Base-by-base conservation (phyloP, 2,888 invertebrate species). In the Watsonalla cultraria region DNA sequence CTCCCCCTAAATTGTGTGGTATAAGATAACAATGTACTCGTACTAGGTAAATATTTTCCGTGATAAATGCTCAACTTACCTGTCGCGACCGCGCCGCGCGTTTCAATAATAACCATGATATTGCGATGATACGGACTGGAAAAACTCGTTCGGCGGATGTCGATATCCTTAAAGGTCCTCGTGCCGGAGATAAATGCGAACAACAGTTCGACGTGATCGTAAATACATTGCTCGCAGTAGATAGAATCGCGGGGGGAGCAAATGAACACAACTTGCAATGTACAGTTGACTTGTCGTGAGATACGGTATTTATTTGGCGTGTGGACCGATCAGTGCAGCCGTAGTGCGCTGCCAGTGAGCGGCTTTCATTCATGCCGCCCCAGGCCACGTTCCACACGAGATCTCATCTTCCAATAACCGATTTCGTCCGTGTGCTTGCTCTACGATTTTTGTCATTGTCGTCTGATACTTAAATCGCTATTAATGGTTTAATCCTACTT, bases 41-140 rank as follows among this genome's bases (percentile, higher is more conserved):
- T 68, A 71, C 73, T 76, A 72, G 74, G 82, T 83, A 87, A 87
- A 88, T 85, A 87, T 84, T 74, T 75, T 75, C 77, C 71, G 78
- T 82, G 87, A 88, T 90, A 89, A 87, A 90, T 86, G 84, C 80
- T 84, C 84, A 80, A 84, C 80, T 86, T 86, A 88, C 86, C 87
- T 89, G 90, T 86, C 90, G 87, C 85, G 87, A 78, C 80, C 86
- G 80, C 85, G 81, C 81, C 78, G 83, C 84, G 81, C 82, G 86
- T 84, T 88, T 90, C 82, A 86, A 90, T 90, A 89, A 90, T 88
- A 90, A 88, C 88, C 89, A 86, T 90, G 89, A 90, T 90, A 90
- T 88, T 84, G 89, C 87, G 90, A 90, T 89, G 90, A 90, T 90
- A 88, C 86, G 78, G 82, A 90, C 90, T 90, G 89, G 90, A 90